phyloP scores from a whole-genome alignment of 2,113 vertebrate genomes.

The Hydropotes inermis region DNA sequence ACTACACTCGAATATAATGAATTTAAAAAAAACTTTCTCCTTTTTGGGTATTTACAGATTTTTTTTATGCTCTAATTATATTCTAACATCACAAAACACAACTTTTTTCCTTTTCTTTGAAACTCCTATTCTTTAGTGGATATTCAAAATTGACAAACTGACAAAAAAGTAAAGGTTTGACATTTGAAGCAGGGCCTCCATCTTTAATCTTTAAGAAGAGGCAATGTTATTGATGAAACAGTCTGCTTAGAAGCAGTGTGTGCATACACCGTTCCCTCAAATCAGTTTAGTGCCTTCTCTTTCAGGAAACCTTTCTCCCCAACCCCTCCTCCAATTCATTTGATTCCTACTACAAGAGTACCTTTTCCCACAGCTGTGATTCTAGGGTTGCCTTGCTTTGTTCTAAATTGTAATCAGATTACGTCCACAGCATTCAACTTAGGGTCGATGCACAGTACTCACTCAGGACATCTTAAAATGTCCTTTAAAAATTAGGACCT shows the following conservation, averaged over 20 bases:
- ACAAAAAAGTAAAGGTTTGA: neutral
- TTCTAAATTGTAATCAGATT: neutral
- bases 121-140: neutral
- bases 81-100: neutral
- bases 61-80: neutral
- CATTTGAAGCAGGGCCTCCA: neutral
- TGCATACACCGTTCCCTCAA: neutral
- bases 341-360: neutral
- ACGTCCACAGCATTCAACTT: neutral
- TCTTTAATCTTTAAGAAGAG: conserved; percentile 16
- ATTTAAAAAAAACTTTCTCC: neutral
- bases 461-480: neutral
- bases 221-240: neutral
- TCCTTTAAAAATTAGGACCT: neutral
- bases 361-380: too few relatives aligned
- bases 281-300: neutral
- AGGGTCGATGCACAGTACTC: neutral
- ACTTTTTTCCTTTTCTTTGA: neutral
- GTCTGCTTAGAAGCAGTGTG: neutral
- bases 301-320: neutral
- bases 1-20: neutral
- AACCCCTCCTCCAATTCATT: too few relatives aligned
- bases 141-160: conserved; percentile 14
- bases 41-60: neutral
- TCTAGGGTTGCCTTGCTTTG: neutral